These are phyloP conservation scores for Cherax destructor DNA, from an alignment of 1,140 invertebrate species.

Conservation along the genomic window DNA sequence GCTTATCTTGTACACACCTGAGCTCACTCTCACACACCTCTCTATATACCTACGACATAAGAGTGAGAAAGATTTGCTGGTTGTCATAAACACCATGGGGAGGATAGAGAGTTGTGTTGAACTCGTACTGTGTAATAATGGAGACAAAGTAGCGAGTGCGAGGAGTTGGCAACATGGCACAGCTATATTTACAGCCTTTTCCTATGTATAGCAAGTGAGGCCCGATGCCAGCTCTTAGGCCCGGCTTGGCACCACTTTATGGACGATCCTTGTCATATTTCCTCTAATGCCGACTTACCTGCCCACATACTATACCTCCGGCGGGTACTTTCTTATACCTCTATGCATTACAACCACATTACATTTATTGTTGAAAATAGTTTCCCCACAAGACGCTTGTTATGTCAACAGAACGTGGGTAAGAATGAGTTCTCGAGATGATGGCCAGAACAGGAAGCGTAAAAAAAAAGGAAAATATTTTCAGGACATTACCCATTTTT, in stretches of 20 bases:
- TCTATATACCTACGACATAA: not conserved
- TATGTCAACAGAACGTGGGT: not conserved
- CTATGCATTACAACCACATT: not conserved
- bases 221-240: slow-evolving; percentile 54
- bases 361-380: not conserved
- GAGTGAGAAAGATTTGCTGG: not conserved
- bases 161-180: slow-evolving; percentile 43
- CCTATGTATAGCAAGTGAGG: slow-evolving; percentile 62
- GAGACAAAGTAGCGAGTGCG: not conserved
- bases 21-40: slow-evolving; percentile 9
- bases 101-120: not conserved
- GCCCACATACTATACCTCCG: not conserved
- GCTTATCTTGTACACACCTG: slow-evolving; percentile 17
- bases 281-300: not conserved
- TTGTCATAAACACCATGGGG: not conserved
- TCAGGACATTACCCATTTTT: not conserved
- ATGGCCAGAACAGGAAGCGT: not conserved
- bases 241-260: slow-evolving; percentile 56
- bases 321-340: not conserved
- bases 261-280: slow-evolving; percentile 41
- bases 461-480: not conserved
- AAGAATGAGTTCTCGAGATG: not conserved
- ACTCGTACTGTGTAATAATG: not conserved
- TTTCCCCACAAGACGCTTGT: not conserved
- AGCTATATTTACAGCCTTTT: slow-evolving; percentile 56